Evolutionary conservation across 2,113 vertebrate species (phyloP).

Genomic region (Corynorhinus townsendii): DNA sequence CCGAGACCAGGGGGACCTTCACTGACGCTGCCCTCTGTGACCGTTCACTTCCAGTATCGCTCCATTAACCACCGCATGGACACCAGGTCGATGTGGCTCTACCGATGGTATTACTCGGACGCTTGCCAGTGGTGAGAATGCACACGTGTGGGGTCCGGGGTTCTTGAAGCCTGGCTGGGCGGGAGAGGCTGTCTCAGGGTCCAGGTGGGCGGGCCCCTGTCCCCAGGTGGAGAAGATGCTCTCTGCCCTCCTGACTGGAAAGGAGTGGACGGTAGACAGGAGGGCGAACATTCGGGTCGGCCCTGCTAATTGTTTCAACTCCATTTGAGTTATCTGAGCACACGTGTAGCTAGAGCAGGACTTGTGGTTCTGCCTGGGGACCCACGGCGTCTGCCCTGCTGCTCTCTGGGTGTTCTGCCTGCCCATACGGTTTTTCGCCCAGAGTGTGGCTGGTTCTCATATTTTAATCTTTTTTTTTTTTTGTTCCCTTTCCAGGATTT

Average conservation of each 20-base stretch:
- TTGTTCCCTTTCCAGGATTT: constrained; percentile 74
- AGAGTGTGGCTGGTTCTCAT: fast-evolving
- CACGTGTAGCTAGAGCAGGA: fast-evolving
- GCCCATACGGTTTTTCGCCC: fast-evolving
- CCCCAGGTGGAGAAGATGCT: fast-evolving
- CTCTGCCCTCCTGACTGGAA: fast-evolving
- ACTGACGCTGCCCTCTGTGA: neutral
- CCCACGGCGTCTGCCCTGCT: fast-evolving
- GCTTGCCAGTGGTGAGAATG: constrained; percentile 89
- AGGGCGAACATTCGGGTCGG: neutral
- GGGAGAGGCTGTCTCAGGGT: neutral
- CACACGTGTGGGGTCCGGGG: fast-evolving
- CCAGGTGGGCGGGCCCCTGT: fast-evolving
- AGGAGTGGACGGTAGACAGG: neutral
- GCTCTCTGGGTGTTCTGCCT: fast-evolving
- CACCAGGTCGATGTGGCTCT: constrained; percentile 85
- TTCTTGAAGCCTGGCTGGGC: fast-evolving
- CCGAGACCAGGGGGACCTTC: fast-evolving
- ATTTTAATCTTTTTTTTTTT: neutral
- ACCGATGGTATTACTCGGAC: constrained; percentile 93
- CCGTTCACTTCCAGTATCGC: constrained; percentile 85
- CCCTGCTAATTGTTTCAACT: fast-evolving
- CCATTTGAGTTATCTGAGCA: fast-evolving
- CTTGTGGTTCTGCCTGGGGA: fast-evolving
- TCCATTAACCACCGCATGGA: constrained; percentile 97